phyloP scores from a whole-genome alignment of 2,113 vertebrate species.

The Trichechus manatus region DNA sequence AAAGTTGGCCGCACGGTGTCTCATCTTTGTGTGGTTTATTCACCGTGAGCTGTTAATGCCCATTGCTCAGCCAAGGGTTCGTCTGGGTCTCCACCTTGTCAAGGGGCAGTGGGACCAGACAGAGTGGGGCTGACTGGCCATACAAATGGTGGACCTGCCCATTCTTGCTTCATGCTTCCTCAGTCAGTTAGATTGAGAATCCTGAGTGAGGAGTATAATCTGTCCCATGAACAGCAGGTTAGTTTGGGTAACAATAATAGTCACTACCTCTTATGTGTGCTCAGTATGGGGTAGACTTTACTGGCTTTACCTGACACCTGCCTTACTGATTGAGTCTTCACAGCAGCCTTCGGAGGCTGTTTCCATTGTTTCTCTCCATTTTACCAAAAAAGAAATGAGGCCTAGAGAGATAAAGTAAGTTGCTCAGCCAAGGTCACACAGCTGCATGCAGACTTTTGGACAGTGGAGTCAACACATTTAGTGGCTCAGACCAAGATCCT shows the following conservation, averaged over 20 bases:
- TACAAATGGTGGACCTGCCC: neutral
- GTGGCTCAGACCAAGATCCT: neutral
- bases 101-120: neutral
- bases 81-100: neutral
- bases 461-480: neutral
- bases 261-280: neutral
- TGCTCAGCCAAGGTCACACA: neutral
- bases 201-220: neutral
- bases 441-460: neutral
- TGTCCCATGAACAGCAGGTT: neutral
- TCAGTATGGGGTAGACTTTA: neutral
- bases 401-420: neutral
- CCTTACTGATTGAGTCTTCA: neutral
- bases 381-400: neutral
- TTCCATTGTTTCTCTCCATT: neutral
- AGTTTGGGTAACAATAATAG: neutral
- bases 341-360: neutral
- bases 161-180: neutral
- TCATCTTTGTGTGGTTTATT: neutral
- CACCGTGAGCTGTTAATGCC: neutral
- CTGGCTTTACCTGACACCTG: neutral
- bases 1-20: neutral
- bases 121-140: neutral
- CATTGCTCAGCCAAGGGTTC: neutral
- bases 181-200: neutral